Conservation (phyloP, 2,888 invertebrate genomes). For the Leucophora obtusa region DNA sequence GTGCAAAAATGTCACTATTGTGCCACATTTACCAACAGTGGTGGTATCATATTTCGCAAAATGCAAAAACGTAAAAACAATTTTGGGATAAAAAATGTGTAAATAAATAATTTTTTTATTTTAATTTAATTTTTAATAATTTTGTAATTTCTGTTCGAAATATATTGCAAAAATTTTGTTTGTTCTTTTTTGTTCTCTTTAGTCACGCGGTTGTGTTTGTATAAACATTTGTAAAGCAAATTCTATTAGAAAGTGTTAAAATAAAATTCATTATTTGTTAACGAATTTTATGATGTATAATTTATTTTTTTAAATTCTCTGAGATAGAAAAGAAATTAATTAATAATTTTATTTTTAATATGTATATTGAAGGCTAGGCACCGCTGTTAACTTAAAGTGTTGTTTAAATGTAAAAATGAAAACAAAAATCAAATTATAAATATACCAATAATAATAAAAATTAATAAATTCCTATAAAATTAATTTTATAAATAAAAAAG, state of each 20-base stretch:
- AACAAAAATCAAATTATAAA: neutral
- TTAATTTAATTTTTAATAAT: too few species aligned
- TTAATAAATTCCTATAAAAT: too few species aligned
- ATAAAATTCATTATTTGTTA: neutral
- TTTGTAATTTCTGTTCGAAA: constrained; percentile 12
- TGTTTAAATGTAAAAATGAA: constrained; percentile 48
- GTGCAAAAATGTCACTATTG: too few species aligned
- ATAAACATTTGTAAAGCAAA: constrained; percentile 12
- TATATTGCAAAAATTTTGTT: constrained; percentile 20
- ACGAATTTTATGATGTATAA: neutral
- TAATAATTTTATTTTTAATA: neutral
- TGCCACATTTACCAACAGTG: too few species aligned
- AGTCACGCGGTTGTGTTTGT: constrained; percentile 66
- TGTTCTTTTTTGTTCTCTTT: constrained; percentile 16
- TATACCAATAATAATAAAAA: too few species aligned
- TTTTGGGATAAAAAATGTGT: constrained; percentile 14
- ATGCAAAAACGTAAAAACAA: constrained; percentile 21
- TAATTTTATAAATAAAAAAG: neutral
- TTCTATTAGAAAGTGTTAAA: neutral
- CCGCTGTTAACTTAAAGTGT: constrained; percentile 45
- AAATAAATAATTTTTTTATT: neutral
- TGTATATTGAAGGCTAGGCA: constrained; percentile 73
- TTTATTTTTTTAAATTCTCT: neutral
- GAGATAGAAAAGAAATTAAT: neutral
- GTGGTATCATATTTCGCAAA: constrained; percentile 41